Evolutionary conservation across 2,888 invertebrate genomes (phyloP), one percentile per base, ranked within the genome.

Genomic region (Drosophila antonietae): DNA sequence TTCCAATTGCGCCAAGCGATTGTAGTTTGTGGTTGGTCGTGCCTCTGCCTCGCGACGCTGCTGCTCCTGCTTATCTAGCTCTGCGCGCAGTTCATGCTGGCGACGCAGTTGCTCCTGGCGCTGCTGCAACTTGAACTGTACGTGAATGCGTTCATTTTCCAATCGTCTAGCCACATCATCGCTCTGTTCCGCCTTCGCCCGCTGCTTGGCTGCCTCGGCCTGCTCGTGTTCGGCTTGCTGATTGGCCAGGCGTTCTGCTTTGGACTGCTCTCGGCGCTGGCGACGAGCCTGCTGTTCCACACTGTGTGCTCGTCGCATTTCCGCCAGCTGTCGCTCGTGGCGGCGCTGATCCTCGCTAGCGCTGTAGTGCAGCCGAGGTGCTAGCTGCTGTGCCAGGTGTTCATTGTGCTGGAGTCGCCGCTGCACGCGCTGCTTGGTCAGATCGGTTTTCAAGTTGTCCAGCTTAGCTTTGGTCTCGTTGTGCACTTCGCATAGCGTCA

Each of bases 321-420:
- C 94, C 15, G 90, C 91, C 33, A 94, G 80, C 15, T 94, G 95
- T 39, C 94, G 94, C 18, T 93, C 91, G 0, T 94, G 81, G 0
- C 93, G 93, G n/a, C 92, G 93, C 20, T 93, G 93, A 43, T 95
- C 95, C 52, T 91, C 89, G 1, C 89, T 91, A 2, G 93, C 92
- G 1, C 93, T 93, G 31, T 90, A 92, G 15, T 93, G 93, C 35
- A 93, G 93, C 0, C 94, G 93, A 0, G 93, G 92, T 56, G 92
- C 92, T 69, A 94, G 80, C 67, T 92, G 91, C 53, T 91, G 80
- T 60, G 94, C 94, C 72, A 94, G 94, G n/a, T 89, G 81, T 28
- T 94, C 94, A 52, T 94, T 90, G 0, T 93, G 89, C 9, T 92
- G 90, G 10, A 92, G 83, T 51, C 93, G 93, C 52, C 94, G 93